Evolutionary conservation across 2,888 invertebrate genomes (phyloP).

Genomic region (Plagiodera versicolora): DNA sequence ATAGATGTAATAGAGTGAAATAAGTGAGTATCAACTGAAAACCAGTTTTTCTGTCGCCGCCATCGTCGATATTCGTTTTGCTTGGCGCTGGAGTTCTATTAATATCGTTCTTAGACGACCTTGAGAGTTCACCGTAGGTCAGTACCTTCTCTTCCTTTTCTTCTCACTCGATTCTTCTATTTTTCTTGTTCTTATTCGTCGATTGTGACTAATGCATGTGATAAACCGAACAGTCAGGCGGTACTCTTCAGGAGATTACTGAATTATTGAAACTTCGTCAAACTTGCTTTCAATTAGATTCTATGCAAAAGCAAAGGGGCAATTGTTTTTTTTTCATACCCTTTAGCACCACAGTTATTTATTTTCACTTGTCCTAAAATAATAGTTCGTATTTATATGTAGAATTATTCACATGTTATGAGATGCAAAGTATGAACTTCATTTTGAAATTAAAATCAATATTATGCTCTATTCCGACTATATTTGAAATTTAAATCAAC

Average conservation of each 20-base stretch:
- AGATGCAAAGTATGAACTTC: no score
- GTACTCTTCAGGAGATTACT: neutral
- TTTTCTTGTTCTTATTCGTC: constrained; percentile 1
- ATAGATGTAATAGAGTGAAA: constrained; percentile 11
- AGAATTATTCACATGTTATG: no score
- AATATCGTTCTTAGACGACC: constrained; percentile 41
- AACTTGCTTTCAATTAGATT: no score
- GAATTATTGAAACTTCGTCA: neutral
- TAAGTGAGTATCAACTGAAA: constrained; percentile 17
- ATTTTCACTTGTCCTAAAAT: no score
- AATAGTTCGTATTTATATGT: no score
- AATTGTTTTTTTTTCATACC: no score
- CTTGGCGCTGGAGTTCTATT: constrained; percentile 35
- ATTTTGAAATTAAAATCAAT: no score
- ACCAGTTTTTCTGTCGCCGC: constrained; percentile 33
- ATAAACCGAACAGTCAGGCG: neutral
- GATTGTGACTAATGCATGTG: constrained; percentile 10
- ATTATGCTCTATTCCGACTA: no score
- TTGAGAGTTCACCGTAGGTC: constrained; percentile 49
- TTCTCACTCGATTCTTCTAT: no score
- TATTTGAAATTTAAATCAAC: no score
- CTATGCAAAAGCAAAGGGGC: no score
- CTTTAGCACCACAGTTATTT: no score
- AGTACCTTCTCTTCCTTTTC: constrained; percentile 31
- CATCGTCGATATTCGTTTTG: constrained; percentile 40